Evolutionary conservation across 2,113 vertebrate genomes (phyloP).

Genomic region (Alethe diademata): DNA sequence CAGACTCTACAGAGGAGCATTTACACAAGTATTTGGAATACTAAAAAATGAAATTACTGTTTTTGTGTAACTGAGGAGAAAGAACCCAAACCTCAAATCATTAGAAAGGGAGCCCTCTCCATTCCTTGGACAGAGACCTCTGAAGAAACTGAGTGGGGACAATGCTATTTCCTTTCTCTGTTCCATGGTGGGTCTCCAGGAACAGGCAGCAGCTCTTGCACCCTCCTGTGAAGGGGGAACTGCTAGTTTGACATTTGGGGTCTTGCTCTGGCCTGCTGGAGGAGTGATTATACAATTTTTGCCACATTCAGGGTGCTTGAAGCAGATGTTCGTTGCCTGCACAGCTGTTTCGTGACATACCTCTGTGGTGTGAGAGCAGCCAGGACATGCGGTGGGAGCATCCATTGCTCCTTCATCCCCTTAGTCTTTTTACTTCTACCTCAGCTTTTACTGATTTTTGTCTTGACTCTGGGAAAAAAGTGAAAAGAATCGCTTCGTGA

Average conservation of each 20-base stretch:
- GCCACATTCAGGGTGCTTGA: fast-evolving
- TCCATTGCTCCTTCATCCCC: fast-evolving
- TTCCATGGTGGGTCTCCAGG: no score
- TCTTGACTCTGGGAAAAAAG: not conserved
- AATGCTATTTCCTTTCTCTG: fast-evolving
- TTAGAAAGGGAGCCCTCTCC: not conserved
- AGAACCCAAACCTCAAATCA: not conserved
- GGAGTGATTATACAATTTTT: fast-evolving
- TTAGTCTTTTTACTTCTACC: no score
- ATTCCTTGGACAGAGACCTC: not conserved
- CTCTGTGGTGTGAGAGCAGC: not conserved
- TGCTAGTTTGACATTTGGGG: not conserved
- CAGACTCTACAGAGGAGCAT: not conserved
- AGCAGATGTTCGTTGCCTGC: fast-evolving
- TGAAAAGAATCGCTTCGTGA: fast-evolving
- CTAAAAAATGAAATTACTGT: not conserved
- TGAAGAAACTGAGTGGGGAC: not conserved
- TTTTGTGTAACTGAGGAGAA: not conserved
- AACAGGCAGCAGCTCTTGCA: fast-evolving
- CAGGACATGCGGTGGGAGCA: not conserved
- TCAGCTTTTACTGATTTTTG: not conserved
- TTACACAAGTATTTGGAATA: not conserved
- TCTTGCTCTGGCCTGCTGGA: not conserved
- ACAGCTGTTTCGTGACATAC: fast-evolving
- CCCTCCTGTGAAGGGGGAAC: not conserved